phyloP scores from a whole-genome alignment of 1,140 invertebrate genomes.

The Palaemon carinicauda region DNA sequence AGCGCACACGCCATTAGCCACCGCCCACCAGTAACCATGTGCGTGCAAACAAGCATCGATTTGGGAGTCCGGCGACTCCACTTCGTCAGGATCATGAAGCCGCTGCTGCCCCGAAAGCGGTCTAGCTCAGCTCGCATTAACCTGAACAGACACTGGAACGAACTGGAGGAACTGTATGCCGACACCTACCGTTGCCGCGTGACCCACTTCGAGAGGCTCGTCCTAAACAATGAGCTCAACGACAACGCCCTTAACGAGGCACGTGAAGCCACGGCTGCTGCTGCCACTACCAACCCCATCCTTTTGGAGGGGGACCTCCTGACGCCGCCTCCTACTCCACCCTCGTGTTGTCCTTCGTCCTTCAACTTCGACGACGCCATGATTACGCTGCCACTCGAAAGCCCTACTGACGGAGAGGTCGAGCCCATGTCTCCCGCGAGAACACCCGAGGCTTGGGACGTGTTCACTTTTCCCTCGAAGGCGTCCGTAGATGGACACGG shows the following conservation, averaged over 20 bases:
- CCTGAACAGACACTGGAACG: slow-evolving; percentile 49
- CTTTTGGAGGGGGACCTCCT: neutral
- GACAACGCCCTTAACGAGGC: slow-evolving; percentile 41
- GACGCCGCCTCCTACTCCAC: slow-evolving; percentile 26
- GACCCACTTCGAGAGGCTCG: slow-evolving; percentile 32
- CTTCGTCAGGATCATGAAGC: slow-evolving; percentile 40
- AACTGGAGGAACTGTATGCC: slow-evolving; percentile 38
- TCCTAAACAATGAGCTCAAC: slow-evolving; percentile 39
- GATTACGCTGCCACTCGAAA: neutral
- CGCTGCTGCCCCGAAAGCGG: slow-evolving; percentile 39
- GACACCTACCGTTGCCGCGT: neutral
- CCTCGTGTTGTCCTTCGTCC: neutral
- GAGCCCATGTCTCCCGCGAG: slow-evolving; percentile 21
- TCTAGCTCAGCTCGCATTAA: slow-evolving; percentile 40
- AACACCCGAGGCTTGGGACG: slow-evolving; percentile 31
- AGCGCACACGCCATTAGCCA: neutral
- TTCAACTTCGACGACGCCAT: neutral
- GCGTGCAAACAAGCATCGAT: slow-evolving; percentile 39
- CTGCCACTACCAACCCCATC: neutral
- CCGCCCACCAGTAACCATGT: slow-evolving; percentile 25
- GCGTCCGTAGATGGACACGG: neutral
- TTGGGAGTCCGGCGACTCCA: slow-evolving; percentile 15
- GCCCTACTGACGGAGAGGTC: neutral
- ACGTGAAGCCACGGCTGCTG: neutral
- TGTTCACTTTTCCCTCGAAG: slow-evolving; percentile 24